These are phyloP conservation scores for Callosobruchus maculatus DNA, from an alignment of 2,888 invertebrate species.

Conservation along the genomic window DNA sequence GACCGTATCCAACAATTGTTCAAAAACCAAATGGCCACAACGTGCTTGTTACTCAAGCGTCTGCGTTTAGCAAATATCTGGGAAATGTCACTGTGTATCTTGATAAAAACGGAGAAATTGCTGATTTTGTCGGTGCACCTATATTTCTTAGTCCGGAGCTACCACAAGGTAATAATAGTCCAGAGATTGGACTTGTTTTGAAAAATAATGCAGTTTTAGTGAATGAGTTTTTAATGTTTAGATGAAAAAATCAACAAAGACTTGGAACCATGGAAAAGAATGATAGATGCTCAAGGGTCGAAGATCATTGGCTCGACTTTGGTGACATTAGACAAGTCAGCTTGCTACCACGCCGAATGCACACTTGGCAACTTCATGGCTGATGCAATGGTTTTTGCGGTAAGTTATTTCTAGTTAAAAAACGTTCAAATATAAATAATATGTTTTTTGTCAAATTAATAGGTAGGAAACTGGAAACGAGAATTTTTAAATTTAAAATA, in stretches of 20 bases:
- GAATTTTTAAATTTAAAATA: too few species aligned
- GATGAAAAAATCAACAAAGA: constrained; percentile 59
- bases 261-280: constrained; percentile 58
- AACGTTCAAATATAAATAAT: background rate
- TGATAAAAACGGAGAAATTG: constrained; percentile 62
- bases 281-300: constrained; percentile 56
- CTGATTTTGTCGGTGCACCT: constrained; percentile 64
- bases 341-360: constrained; percentile 60
- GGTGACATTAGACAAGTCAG: constrained; percentile 51
- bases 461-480: too few species aligned
- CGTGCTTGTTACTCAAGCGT: constrained; percentile 70
- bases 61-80: constrained; percentile 69
- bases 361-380: constrained; percentile 69
- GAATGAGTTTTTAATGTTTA: constrained; percentile 30
- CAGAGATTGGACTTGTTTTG: background rate
- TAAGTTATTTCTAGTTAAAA: constrained; percentile 42
- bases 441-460: background rate
- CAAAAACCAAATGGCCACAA: constrained; percentile 54
- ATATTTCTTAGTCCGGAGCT: constrained; percentile 62
- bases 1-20: constrained; percentile 69
- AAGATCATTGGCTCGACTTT: constrained; percentile 54
- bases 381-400: constrained; percentile 65
- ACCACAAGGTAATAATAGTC: constrained; percentile 57
- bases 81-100: constrained; percentile 72
- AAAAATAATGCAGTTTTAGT: background rate